Evolutionary conservation across 2,113 vertebrate species (phyloP), one percentile per base, ranked within the genome.

Genomic region (Ptychochromis oligacanthus): DNA sequence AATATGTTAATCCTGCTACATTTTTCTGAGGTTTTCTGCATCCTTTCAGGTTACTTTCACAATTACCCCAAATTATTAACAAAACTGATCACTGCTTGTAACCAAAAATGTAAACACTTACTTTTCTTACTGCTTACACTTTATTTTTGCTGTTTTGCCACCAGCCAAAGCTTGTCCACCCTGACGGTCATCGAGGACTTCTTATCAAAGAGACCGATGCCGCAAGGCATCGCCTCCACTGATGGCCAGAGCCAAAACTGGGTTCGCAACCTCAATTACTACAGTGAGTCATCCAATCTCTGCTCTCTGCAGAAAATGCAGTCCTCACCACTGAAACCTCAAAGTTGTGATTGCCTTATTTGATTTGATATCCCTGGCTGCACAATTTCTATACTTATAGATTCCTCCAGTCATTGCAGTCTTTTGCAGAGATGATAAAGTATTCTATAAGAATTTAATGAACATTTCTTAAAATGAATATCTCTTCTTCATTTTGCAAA

Each of bases 131-230:
- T n/a, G 12, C 62, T 72, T 54, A 72, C 46, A 77, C 28, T 82
- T 10, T 80, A 52, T 56, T 55, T 84, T 62, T 11, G 80, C 56
- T 87, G 40, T 86, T 13, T 82, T 18, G 49, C 34, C 90, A 92
- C 60, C 90, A 99, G 98, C 95, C 98, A 99, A 96, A 99, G 98
- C 91, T 95, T 99, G 93, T 99, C 97, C 67, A 99, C 98, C 0
- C 95, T 99, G 92, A 96, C 97, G n/a, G 97, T 99, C 92, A 99
- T 99, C 31, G 98, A 99, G 92, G 97, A 98, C 79, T 99, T 99
- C 94, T 96, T 99, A 89, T 96, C 96, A 62, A 97, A 97, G 90
- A 96, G 97, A 90, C 94, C 95, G 3, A 94, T 99, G 90, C 98
- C 98, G 0, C 86, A 81, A 86, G 94, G 89, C 60, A 88, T 94